Percentiles rank a stretch among this genome's conserved stretches.
Conservation (phyloP, 2,797 vertebrate species). For the Schizopygopsis pylzovi region DNA sequence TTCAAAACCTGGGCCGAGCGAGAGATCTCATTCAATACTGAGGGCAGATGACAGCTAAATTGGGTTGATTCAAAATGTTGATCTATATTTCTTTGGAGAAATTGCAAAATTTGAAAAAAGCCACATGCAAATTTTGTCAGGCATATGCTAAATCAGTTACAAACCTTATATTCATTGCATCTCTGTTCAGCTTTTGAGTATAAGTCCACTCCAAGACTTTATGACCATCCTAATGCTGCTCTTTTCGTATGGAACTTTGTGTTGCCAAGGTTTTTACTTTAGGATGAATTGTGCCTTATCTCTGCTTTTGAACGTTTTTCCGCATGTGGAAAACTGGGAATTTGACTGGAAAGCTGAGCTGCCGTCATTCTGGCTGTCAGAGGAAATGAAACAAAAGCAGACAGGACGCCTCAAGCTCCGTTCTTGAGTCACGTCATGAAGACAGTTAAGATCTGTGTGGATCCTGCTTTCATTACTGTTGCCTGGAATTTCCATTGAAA, state of each 20-base stretch:
- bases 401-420: conserved; percentile 23
- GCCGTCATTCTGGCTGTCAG: conserved; percentile 32
- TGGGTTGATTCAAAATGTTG: neutral
- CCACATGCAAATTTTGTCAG: conserved; percentile 1
- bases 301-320: conserved; percentile 25
- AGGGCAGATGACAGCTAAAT: conserved; percentile 15
- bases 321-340: conserved; percentile 49
- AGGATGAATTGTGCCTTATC: conserved; percentile 13
- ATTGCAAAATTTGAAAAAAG: neutral
- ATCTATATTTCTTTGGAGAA: neutral
- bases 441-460: conserved; percentile 4
- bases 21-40: conserved; percentile 13
- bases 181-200: conserved; percentile 10
- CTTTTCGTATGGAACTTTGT: neutral
- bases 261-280: neutral
- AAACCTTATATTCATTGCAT: neutral
- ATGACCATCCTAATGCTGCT: neutral
- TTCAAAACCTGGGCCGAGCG: neutral
- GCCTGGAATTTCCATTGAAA: conserved; percentile 39
- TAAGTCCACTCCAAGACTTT: conserved; percentile 16
- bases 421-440: conserved; percentile 37
- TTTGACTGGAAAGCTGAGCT: conserved; percentile 38
- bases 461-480: conserved; percentile 9
- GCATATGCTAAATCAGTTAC: neutral
- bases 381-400: conserved; percentile 54